Evolutionary conservation across 2,113 vertebrate species (phyloP), one percentile per base, ranked within the genome.

Genomic region (Corythoichthys haematopterus): DNA sequence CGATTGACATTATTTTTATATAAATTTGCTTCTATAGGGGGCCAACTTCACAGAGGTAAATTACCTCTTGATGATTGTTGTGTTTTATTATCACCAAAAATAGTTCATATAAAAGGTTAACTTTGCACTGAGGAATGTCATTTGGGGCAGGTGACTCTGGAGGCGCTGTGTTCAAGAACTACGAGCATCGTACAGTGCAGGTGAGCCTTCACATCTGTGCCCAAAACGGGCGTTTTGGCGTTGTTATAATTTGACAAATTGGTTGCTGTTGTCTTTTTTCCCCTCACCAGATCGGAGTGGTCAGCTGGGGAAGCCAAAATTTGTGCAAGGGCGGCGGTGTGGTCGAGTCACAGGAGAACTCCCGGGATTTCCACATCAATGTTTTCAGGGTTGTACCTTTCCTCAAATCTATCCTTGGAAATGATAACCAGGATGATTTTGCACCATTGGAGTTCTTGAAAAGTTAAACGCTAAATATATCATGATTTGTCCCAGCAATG

Each of bases 281-380:
- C 55, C 3, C 56, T 51, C 55, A 6, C 28, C 76, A 91, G 90
- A 33, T 90, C 40, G 90, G 51, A 2, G 0, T 88, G 70, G 87
- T 89, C 64, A 91, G 90, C 74, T 91, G 88, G 88, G 90, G 90
- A 65, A 80, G 48, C 13, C 3, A 61, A 35, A 0, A 53, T 1
- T 0, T 81, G 47, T 91, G 90, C 65, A 0, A 0, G 0, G 0
- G 0, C 0, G 10, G 53, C 1, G 33, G 43, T 2, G 0, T 47
- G 0, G 0, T 0, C 0, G 57, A 74, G 0, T 88, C 90, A 12
- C 12, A 4, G 1, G 6, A 2, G 0, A 0, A 4, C 0, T 89
- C 88, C 66, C 85, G 90, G 77, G 90, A 91, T 76, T 91, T 90
- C 62, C 87, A 88, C 35, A 55, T 85, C 0, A 90, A 88, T 80